phyloP scores from a whole-genome alignment of 2,888 invertebrate genomes.

The Octonoba sinensis region DNA sequence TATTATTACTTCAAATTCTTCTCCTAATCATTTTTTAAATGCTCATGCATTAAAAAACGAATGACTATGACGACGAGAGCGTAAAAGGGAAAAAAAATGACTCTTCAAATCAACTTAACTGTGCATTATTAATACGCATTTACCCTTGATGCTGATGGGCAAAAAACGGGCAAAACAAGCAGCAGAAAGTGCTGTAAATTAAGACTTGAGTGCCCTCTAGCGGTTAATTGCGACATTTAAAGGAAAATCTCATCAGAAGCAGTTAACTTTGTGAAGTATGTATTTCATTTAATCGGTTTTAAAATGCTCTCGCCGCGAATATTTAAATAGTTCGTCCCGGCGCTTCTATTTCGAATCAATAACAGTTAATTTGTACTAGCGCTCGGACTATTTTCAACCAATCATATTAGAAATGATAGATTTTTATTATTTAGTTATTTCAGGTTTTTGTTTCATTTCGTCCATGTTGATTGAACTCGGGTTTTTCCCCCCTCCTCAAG shows the following conservation, averaged over 20 bases:
- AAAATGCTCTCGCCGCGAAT: conserved; percentile 46
- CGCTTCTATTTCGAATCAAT: conserved; percentile 41
- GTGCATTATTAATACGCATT: conserved; percentile 48
- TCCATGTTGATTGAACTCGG: conserved; percentile 50
- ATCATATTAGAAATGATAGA: conserved; percentile 52
- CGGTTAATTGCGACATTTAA: conserved; percentile 59
- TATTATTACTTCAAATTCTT: conserved; percentile 12
- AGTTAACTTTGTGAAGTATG: conserved; percentile 53
- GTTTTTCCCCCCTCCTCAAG: conserved; percentile 5
- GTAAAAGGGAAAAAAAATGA: conserved; percentile 9
- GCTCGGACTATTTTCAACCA: conserved; percentile 42
- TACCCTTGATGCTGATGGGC: conserved; percentile 8
- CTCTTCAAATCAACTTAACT: conserved; percentile 48
- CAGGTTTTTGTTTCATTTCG: conserved; percentile 28
- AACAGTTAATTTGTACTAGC: conserved; percentile 53
- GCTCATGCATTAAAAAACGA: conserved; percentile 1
- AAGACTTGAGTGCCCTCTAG: conserved; percentile 58
- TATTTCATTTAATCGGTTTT: conserved; percentile 58
- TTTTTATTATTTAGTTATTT: neutral
- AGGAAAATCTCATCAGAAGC: conserved; percentile 36
- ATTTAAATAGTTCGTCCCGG: conserved; percentile 48
- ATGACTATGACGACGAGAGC: conserved; percentile 1
- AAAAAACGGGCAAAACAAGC: too few species aligned
- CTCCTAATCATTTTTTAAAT: conserved; percentile 28
- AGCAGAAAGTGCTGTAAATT: conserved; percentile 52